Base-by-base conservation (phyloP, 2,888 invertebrate genomes). In the Imbricaverruca yamaguchii region DNA sequence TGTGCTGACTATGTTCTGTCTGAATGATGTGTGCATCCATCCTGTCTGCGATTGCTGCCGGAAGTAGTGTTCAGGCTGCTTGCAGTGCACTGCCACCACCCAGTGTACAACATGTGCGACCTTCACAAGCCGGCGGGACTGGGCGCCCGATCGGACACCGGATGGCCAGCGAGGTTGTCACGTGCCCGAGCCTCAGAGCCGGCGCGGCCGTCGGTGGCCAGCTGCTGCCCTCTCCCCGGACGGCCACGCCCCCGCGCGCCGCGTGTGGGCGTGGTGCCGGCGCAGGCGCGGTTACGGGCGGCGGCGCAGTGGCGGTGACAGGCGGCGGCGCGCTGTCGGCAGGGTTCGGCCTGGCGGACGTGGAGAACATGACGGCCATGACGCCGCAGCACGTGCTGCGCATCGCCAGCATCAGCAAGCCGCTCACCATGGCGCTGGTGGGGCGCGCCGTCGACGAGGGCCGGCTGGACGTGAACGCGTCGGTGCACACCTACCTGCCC, bases 371-470 rank as follows among this genome's bases (percentile, higher is more conserved):
- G 74, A 85, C 88, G 11, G 86, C 85, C 6, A 89, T 89, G 85
- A 84, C 85, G 13, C 85, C 87, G 18, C 85, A 87, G 15, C 88
- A 89, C 23, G 88, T 90, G 0, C 88, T 91, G 87, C 86, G 91
- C 63, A 90, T 91, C 81, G 91, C 90, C 67, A 90, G 90, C 84
- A 90, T 91, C 83, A 90, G 90, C 85, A 91, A 91, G 85, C 85
- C 89, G 21, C 87, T 91, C 82, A 89, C 90, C 21, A 88, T 89
- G 86, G 86, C 89, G 21, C 86, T 89, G 57, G 87, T 89, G 78
- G 90, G 89, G 53, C 88, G 87, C 84, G 85, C 90, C 6, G 86
- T 88, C 85, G 89, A 91, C 84, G 86, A 87, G 63, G 89, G 89
- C 0, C 87, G 87, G 83, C 85, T 91, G 74, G 89, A 91, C 84